phyloP scores from a whole-genome alignment of 1,140 invertebrate genomes.

The Drosophila tsacasi region DNA sequence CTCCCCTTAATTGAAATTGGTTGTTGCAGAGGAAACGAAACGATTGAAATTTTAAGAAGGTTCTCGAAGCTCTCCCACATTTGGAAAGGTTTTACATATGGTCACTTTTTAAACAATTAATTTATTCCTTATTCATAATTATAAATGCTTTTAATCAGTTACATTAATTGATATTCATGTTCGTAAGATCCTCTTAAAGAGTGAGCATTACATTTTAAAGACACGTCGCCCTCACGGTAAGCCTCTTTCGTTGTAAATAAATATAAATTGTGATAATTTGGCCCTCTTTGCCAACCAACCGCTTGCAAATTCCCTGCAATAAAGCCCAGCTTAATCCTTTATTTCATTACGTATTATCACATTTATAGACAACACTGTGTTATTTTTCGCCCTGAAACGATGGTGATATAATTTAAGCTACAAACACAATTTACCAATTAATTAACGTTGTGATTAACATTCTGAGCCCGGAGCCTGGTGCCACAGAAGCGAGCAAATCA shows the following conservation, averaged over 20 bases:
- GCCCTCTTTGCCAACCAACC: constrained; percentile 14
- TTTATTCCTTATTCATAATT: background rate
- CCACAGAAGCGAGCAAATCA: constrained; percentile 60
- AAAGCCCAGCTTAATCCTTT: constrained; percentile 58
- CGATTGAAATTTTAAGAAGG: background rate
- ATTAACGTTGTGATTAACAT: constrained; percentile 71
- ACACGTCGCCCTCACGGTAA: background rate
- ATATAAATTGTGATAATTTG: constrained; percentile 35
- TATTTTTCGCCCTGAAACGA: constrained; percentile 3
- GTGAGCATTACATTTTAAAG: background rate
- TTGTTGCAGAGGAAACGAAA: constrained; percentile 6
- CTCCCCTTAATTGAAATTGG: constrained; percentile 50
- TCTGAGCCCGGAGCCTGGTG: constrained; percentile 28
- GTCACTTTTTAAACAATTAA: background rate
- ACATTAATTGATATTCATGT: background rate
- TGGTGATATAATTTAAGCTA: constrained; percentile 63
- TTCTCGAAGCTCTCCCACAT: background rate
- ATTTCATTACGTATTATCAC: constrained; percentile 72
- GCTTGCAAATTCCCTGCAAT: constrained; percentile 36
- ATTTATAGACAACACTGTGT: constrained; percentile 13
- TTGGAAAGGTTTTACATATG: too few relatives aligned
- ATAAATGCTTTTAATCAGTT: background rate
- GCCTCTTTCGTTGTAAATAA: constrained; percentile 22
- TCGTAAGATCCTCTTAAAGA: background rate
- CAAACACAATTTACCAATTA: constrained; percentile 71